Conservation (phyloP, 2,797 vertebrate genomes). For the Lepilemur septentrionalis region DNA sequence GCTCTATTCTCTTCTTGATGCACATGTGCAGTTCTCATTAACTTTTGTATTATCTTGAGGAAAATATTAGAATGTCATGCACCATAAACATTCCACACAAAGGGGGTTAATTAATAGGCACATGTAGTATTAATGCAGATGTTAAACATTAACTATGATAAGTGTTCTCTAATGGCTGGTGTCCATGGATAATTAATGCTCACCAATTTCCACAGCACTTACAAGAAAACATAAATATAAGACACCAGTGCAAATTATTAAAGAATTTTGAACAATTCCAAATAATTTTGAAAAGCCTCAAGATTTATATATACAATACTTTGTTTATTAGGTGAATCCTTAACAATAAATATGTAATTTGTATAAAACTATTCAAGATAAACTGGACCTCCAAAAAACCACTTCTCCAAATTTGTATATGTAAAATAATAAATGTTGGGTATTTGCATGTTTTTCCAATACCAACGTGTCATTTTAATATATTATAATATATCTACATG, state of each 20-base stretch:
- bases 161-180: constrained; percentile 57
- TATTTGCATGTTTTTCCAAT: neutral
- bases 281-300: constrained; percentile 45
- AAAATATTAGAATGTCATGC: constrained; percentile 72
- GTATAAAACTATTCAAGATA: constrained; percentile 16
- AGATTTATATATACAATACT: constrained; percentile 19
- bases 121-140: constrained; percentile 71
- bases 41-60: constrained; percentile 69
- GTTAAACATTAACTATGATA: constrained; percentile 71
- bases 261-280: constrained; percentile 28
- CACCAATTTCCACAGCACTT: constrained; percentile 6
- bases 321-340: neutral
- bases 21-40: constrained; percentile 72
- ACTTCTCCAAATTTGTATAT: neutral
- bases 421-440: neutral
- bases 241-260: neutral
- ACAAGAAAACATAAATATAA: constrained; percentile 54
- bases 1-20: constrained; percentile 55
- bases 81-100: constrained; percentile 67
- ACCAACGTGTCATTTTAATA: neutral
- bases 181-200: constrained; percentile 55
- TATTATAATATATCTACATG: neutral
- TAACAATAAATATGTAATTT: constrained; percentile 33
- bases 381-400: neutral
- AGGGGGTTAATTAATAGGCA: constrained; percentile 69